phyloP scores from a whole-genome alignment of 2,797 vertebrate genomes.

The Pteropus rufus region DNA sequence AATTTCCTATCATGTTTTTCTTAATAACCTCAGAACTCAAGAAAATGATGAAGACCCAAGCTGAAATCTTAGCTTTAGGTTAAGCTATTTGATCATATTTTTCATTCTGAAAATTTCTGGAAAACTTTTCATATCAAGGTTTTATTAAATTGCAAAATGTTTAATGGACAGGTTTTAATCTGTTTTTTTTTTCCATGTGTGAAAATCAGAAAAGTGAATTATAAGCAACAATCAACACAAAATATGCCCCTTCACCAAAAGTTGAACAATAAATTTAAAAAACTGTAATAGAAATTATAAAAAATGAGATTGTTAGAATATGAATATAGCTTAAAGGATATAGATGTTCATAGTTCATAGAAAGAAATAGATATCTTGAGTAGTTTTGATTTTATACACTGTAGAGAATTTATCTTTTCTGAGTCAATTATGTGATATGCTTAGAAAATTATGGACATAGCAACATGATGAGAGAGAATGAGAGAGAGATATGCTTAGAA shows the following conservation, averaged over 20 bases:
- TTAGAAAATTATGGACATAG: not conserved
- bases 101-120: constrained; percentile 52
- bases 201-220: constrained; percentile 38
- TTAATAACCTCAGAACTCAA: constrained; percentile 29
- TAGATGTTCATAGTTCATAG: not conserved
- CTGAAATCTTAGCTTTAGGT: constrained; percentile 33
- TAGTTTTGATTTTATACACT: not conserved
- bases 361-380: not conserved
- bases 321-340: not conserved
- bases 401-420: not conserved
- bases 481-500: not conserved
- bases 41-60: constrained; percentile 33
- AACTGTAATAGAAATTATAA: not conserved
- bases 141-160: constrained; percentile 48
- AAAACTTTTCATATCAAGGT: constrained; percentile 40
- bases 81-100: constrained; percentile 34
- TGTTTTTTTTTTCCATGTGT: not conserved
- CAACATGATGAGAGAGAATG: not conserved
- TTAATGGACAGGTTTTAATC: constrained; percentile 47
- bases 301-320: not conserved
- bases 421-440: not conserved
- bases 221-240: constrained; percentile 30
- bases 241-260: not conserved
- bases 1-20: constrained; percentile 58
- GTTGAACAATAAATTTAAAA: not conserved